phyloP scores from a whole-genome alignment of 2,113 vertebrate species.

The Ahaetulla prasina region DNA sequence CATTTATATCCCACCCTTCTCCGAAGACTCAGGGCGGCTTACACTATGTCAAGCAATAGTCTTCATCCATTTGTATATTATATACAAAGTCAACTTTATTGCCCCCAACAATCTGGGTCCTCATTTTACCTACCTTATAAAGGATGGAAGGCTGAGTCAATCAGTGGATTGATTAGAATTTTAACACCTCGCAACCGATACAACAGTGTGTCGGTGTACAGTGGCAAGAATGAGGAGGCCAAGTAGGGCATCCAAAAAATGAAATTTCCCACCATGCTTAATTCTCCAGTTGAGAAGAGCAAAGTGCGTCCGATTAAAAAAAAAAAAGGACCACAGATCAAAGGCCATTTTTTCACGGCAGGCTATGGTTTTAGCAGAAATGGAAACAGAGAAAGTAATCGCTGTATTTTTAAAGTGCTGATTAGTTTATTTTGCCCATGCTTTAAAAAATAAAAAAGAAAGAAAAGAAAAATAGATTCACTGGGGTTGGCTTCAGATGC shows the following conservation, averaged over 20 bases:
- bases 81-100: too few relatives aligned
- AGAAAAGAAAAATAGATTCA: not conserved
- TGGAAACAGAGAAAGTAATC: conserved; percentile 5
- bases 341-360: not conserved
- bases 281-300: accelerated
- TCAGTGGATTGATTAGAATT: not conserved
- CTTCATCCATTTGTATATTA: too few relatives aligned
- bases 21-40: too few relatives aligned
- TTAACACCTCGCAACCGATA: not conserved
- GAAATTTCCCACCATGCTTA: not conserved
- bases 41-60: too few relatives aligned
- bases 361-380: conserved; percentile 33
- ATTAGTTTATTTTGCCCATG: not conserved
- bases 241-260: not conserved
- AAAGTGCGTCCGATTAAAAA: not conserved
- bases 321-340: not conserved
- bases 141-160: too few relatives aligned
- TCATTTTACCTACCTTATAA: too few relatives aligned
- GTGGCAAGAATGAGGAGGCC: not conserved
- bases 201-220: not conserved
- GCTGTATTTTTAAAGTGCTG: conserved; percentile 3
- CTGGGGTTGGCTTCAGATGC: not conserved
- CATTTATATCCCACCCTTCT: too few relatives aligned
- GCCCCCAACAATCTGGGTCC: too few relatives aligned
- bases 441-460: not conserved